phyloP scores from a whole-genome alignment of 2,113 vertebrate species.

The Vidua macroura region DNA sequence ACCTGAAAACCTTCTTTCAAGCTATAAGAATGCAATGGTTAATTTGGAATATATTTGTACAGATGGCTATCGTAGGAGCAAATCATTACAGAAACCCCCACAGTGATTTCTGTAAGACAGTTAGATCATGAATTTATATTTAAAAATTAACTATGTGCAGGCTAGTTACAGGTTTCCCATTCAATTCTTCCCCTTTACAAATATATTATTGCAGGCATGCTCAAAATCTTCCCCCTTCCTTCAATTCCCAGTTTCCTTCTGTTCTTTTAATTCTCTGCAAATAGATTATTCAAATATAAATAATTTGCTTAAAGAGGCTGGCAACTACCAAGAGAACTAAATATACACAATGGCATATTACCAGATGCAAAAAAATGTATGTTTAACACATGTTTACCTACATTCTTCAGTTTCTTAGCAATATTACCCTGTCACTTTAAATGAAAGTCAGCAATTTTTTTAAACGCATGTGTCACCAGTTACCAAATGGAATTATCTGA shows the following conservation, averaged over 20 bases:
- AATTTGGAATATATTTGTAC: background rate
- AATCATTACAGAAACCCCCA: background rate
- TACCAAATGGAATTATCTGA: constrained; percentile 32
- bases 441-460: background rate
- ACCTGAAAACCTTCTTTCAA: background rate
- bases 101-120: background rate
- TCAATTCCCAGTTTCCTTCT: background rate
- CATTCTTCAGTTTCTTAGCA: background rate
- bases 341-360: background rate
- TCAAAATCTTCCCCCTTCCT: background rate
- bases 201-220: background rate
- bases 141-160: background rate
- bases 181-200: background rate
- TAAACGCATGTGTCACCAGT: background rate
- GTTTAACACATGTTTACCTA: background rate
- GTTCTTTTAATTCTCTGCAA: background rate
- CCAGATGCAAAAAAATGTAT: background rate
- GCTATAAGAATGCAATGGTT: background rate
- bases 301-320: background rate
- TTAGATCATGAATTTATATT: background rate
- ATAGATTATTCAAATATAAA: background rate
- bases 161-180: background rate
- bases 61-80: background rate
- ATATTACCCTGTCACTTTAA: constrained; percentile 1
- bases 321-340: background rate